Conservation (phyloP, 2,888 invertebrate genomes). For the Hipparchia semele region DNA sequence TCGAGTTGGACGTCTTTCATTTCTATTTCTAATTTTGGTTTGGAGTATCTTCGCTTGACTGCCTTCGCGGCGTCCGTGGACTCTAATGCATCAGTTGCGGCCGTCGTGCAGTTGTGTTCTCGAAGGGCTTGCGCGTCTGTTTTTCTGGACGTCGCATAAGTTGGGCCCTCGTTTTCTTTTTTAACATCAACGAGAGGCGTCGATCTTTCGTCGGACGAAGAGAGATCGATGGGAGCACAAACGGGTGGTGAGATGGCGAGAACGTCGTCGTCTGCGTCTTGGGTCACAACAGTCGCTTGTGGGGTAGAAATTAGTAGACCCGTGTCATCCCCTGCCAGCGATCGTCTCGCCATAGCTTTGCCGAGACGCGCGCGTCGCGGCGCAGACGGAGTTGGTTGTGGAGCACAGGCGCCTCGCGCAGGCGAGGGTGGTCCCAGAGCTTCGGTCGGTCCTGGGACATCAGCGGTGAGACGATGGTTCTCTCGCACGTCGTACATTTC, state of each 20-base stretch:
- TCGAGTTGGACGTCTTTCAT: conserved; percentile 77
- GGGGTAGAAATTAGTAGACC: conserved; percentile 70
- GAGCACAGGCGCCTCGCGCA: conserved; percentile 86
- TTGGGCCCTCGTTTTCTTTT: conserved; percentile 77
- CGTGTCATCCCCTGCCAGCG: conserved; percentile 81
- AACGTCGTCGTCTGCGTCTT: conserved; percentile 79
- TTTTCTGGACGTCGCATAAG: conserved; percentile 64
- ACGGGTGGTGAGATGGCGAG: conserved; percentile 75
- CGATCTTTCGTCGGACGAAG: conserved; percentile 75
- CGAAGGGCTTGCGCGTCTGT: conserved; percentile 72
- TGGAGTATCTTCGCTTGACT: conserved; percentile 72
- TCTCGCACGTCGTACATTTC: conserved; percentile 71
- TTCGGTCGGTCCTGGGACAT: conserved; percentile 65
- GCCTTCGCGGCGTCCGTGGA: conserved; percentile 62
- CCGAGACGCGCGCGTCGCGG: conserved; percentile 75
- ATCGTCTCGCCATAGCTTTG: conserved; percentile 87
- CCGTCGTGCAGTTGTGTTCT: conserved; percentile 66
- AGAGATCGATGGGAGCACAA: conserved; percentile 74
- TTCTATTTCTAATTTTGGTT: conserved; percentile 76
- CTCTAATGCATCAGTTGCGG: conserved; percentile 53
- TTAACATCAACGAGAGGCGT: conserved; percentile 75
- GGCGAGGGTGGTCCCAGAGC: conserved; percentile 86
- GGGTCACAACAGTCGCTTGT: conserved; percentile 58
- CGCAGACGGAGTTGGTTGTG: conserved; percentile 80
- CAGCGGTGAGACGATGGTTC: conserved; percentile 63